Percentiles rank a stretch among this genome's conserved stretches.
phyloP scores from a whole-genome alignment of 2,888 invertebrate species.

The Drosophila vallismaia region DNA sequence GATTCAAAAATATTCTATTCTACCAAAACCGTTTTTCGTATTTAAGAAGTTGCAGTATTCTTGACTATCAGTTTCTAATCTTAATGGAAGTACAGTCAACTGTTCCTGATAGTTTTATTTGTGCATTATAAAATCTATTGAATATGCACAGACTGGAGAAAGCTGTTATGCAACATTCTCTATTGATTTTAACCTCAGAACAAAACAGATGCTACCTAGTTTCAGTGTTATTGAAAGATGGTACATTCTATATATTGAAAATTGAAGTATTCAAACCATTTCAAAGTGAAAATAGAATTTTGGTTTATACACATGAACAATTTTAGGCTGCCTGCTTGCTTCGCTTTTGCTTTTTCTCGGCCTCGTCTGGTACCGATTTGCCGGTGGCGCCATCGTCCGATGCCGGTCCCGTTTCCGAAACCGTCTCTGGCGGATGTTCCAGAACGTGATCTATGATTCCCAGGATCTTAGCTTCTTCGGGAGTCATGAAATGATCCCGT shows the following conservation, averaged over 20 bases:
- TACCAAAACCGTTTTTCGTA: not conserved
- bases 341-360: conserved; percentile 61
- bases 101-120: not conserved
- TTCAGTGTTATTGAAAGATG: conserved; percentile 10
- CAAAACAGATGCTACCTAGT: not conserved
- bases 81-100: not conserved
- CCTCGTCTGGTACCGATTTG: conserved; percentile 45
- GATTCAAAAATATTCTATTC: too few relatives aligned
- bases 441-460: conserved; percentile 97
- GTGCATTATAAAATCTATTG: not conserved
- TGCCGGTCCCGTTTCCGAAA: conserved; percentile 58
- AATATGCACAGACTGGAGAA: not conserved
- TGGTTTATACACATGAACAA: not conserved
- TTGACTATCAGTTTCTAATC: conserved; percentile 2
- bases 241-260: conserved; percentile 16
- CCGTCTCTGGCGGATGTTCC: conserved; percentile 89
- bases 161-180: not conserved
- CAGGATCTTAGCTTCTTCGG: conserved; percentile 94
- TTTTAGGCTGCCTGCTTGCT: conserved; percentile 58
- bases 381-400: conserved; percentile 47
- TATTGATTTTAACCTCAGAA: not conserved
- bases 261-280: conserved; percentile 24
- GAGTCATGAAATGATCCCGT: conserved; percentile 97
- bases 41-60: not conserved
- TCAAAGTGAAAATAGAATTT: conserved; percentile 32